These are phyloP conservation scores for Scaptomyza tumidula DNA, from an alignment of 2,888 invertebrate species.

Conservation along the genomic window DNA sequence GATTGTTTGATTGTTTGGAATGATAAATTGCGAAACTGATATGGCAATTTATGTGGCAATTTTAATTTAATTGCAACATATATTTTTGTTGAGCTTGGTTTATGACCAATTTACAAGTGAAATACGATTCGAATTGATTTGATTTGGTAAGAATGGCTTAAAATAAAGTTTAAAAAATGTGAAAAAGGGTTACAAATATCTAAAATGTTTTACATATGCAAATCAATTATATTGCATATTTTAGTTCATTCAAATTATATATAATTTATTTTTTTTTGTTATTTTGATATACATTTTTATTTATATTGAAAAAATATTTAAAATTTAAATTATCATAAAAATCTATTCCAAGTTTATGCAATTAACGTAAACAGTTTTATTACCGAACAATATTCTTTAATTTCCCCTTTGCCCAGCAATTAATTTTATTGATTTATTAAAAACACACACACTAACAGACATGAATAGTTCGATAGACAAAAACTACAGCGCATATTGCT, in stretches of 20 bases:
- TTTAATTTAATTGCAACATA: conserved; percentile 57
- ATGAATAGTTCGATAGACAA: conserved; percentile 5
- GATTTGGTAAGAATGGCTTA: neutral
- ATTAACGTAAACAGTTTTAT: neutral
- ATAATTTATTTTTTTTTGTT: too few species aligned
- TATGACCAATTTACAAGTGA: conserved; percentile 23
- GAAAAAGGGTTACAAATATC: too few species aligned
- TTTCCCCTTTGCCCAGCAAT: conserved; percentile 37
- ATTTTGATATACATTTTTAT: neutral
- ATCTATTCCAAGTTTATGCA: neutral
- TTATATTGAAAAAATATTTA: neutral
- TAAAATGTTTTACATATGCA: neutral
- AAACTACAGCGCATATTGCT: conserved; percentile 58
- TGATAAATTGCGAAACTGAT: conserved; percentile 52
- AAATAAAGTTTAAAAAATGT: too few species aligned
- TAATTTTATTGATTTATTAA: conserved; percentile 58
- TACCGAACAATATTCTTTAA: neutral
- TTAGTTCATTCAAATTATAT: too few species aligned
- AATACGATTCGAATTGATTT: conserved; percentile 14
- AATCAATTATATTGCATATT: too few species aligned
- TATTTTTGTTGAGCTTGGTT: conserved; percentile 21
- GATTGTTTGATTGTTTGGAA: conserved; percentile 46
- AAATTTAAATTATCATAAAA: too few species aligned
- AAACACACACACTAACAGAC: conserved; percentile 21
- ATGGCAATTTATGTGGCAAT: conserved; percentile 65